phyloP scores from a whole-genome alignment of 2,797 vertebrate genomes.

The Parotocinclus haroldoi region DNA sequence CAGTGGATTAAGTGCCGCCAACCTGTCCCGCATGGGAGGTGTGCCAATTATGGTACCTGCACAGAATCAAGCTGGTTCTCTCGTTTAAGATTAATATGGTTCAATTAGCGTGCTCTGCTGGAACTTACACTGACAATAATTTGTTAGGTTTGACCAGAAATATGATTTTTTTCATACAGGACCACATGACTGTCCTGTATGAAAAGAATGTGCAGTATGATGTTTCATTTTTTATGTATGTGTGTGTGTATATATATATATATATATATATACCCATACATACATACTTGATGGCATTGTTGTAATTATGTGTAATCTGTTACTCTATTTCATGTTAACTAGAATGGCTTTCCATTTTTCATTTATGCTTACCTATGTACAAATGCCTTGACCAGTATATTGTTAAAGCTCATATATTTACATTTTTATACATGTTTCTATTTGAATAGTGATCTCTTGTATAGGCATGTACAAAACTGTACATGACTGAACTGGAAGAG shows the following conservation, averaged over 20 bases:
- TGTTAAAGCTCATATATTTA: no score
- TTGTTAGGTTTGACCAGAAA: slow-evolving; percentile 3
- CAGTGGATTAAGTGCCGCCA: slow-evolving; percentile 66
- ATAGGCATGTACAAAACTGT: no score
- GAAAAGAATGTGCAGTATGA: slow-evolving; percentile 29
- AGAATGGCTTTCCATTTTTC: no score
- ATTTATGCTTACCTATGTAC: no score
- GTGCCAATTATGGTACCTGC: slow-evolving; percentile 90
- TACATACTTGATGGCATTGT: slow-evolving; percentile 48
- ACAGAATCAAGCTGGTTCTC: slow-evolving; percentile 88
- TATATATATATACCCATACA: no score
- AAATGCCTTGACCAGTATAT: no score
- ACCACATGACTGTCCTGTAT: slow-evolving; percentile 17
- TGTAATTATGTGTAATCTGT: slow-evolving; percentile 54
- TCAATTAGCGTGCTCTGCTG: slow-evolving; percentile 11
- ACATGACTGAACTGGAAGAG: no score
- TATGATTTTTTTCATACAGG: no score
- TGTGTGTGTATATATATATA: no score
- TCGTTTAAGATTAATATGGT: slow-evolving; percentile 73
- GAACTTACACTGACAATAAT: slow-evolving; percentile 23
- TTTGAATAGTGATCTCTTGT: no score
- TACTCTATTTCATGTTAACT: slow-evolving; percentile 10
- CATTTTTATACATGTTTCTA: no score
- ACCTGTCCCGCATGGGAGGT: slow-evolving; percentile 83
- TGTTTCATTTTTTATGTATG: slow-evolving; percentile 37